phyloP scores from a whole-genome alignment of 2,888 invertebrate species.

The Mechanitis mazaeus region DNA sequence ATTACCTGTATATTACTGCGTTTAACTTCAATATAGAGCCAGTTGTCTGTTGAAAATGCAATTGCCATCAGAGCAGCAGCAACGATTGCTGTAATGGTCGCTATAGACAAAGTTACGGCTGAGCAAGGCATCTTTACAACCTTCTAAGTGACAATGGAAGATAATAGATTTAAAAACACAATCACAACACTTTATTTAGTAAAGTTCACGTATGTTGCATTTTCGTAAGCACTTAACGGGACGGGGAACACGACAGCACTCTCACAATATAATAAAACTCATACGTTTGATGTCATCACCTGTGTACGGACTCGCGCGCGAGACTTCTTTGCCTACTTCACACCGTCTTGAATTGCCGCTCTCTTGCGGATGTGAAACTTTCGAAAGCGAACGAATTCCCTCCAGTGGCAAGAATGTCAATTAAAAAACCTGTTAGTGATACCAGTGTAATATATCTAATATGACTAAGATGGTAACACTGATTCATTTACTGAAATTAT shows the following conservation, averaged over 20 bases:
- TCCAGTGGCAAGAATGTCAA: conserved; percentile 74
- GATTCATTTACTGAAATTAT: no score
- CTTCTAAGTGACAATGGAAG: conserved; percentile 54
- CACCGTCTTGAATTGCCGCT: conserved; percentile 63
- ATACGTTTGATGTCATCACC: conserved; percentile 76
- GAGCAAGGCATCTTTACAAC: conserved; percentile 91
- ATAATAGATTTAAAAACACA: conserved; percentile 56
- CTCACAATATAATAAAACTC: conserved; percentile 69
- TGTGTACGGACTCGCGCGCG: conserved; percentile 73
- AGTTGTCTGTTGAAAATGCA: conserved; percentile 97
- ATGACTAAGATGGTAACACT: no score
- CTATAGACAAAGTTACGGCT: conserved; percentile 95
- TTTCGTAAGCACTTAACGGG: conserved; percentile 69
- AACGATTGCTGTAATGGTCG: conserved; percentile 96
- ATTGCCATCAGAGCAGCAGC: conserved; percentile 95
- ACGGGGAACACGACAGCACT: conserved; percentile 71
- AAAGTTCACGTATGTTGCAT: conserved; percentile 73
- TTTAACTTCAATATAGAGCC: conserved; percentile 95
- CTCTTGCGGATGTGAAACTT: conserved; percentile 77
- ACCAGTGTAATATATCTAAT: conserved; percentile 33
- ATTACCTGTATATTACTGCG: conserved; percentile 90
- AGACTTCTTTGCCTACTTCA: conserved; percentile 69
- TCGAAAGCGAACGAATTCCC: conserved; percentile 70
- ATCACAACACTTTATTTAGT: conserved; percentile 63
- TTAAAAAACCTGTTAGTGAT: conserved; percentile 62